Base-by-base conservation (phyloP, 2,888 invertebrate genomes). In the Leptarthrus brevirostris region DNA sequence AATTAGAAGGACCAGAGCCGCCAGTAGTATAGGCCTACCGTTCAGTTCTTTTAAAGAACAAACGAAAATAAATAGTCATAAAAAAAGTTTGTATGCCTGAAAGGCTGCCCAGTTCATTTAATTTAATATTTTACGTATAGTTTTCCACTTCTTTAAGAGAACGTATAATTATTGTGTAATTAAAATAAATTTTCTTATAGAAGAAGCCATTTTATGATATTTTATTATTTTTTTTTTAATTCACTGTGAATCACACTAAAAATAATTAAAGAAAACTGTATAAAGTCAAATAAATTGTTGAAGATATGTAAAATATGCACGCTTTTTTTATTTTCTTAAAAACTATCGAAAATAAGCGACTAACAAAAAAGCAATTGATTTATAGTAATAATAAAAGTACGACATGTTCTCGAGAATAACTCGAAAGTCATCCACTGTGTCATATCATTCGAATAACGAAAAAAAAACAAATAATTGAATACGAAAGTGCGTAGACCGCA, bases 1-100 rank as follows among this genome's bases (percentile, higher is more conserved):
- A 75, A 61, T 79, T 77, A 72, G 83, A 83, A 72, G 85, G 83
- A 78, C 82, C 84, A 77, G 85, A 85, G 79, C 84, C 84, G 77
- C 84, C 84, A 80, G 83, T 84, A 79, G 84, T 84, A 79, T 85
- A 83, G 34, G 56, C 26, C 61, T 30, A 16, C 53, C 10, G 40
- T 40, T 61, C 61, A 72, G 44, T 53, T 61, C 52, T 26, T 14
- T 22, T 40, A 71, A 58, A 64, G 40, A 40, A 30, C 16, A 72
- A 74, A 58, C 72, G 34, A 71, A 66, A 74, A 47, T 49, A 58
- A 72, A 74, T 72, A 74, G 74, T 74, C 72, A 74, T 61, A 14
- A 20, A 61, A 61, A 34, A 61, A 61, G 36, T 36, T 26, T 8
- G 5, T 34, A 20, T 20, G 61, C 40, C 56, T 30, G n/a, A 24